Evolutionary conservation across 2,797 vertebrate genomes (phyloP), one percentile per base, ranked within the genome.

Genomic region (Anableps anableps): DNA sequence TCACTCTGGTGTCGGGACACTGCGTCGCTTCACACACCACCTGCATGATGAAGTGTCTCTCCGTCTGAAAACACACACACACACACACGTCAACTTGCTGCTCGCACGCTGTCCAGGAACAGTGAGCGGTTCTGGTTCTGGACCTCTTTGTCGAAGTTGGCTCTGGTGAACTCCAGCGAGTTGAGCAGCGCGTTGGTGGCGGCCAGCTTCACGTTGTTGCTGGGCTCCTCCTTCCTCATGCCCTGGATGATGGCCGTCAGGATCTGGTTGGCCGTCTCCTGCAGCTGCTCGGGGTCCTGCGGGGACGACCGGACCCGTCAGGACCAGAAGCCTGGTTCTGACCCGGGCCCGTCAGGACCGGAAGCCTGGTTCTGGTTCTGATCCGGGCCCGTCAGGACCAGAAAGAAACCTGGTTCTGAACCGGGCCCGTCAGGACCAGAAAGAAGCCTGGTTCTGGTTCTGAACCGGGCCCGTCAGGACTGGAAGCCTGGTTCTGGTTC

Each of bases 1-100:
- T 97, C 93, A 99, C 98, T 95, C 98, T 96, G 43, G 96, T 99
- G 90, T 99, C 98, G 0, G 97, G 98, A 94, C 98, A 99, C 94
- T 99, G 98, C 0, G 98, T 99, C 17, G 98, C 98, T 95, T 99
- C 98, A 94, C 98, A 99, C 58, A 99, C 98, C 80, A 99, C 98
- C 94, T 99, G 98, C 98, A 99, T 99, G 95, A 99, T 99, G 97
- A 99, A 99, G 95, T 99, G 98, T 91, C 98, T 96, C 96, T 99
- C 98, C 43, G 97, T 97, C 98, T 99, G 89, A 3, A 93, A 88
- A 88, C 78, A 82, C n/a, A 75, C 5, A 88, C 78, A 82, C n/a
- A 75, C 5, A 60, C 11, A 60, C 11, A 29, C 23, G 9, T 76
- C 62, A 76, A 0, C 13, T 2, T 21, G 34, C 62, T 7, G 62